Base-by-base conservation (phyloP, 1,140 invertebrate genomes). In the Cotesia typhae region DNA sequence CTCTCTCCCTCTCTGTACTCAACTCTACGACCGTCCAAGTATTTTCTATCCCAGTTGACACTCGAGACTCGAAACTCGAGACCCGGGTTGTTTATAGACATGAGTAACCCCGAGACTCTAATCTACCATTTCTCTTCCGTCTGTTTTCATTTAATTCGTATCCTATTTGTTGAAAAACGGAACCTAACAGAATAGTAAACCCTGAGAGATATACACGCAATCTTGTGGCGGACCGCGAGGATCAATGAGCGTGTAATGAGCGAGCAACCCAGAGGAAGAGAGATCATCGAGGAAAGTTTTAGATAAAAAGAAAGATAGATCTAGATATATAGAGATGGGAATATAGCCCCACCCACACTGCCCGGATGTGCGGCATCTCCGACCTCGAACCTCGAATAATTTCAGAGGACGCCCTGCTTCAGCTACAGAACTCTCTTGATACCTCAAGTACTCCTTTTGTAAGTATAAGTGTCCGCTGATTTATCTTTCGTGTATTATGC, bases 341-440 rank as follows among this genome's bases (percentile, higher is more conserved):
- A 20, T n/a, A 4, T 2, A 59, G 57, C 57, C 28, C 57, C 57
- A 59, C 57, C 57, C 57, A 59, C 57, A 59, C 57, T 59, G 57
- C 57, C 57, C 57, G 57, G 57, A 59, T 59, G 57, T 59, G 57
- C 9, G 14, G 20, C 20, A 17, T 37, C 20, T 28, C 63, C 63
- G 63, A 65, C 63, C 63, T 65, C 36, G 14, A 65, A 65, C 63
- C 63, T 65, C 36, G 14, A 65, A 65, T 63, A 38, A 65, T 51
- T 14, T 20, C 38, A 10, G 5, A 51, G 37, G 5, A 47, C 41
- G 41, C 41, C 41, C 5, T 2, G 41, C 5, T 47, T 9, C 41
- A 47, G 41, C 41, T 47, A 47, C 41, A 47, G 41, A 47, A 10
- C 9, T 47, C 41, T 47, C 41, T 47, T 5, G 41, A 10, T 47